These are phyloP conservation scores for Ryuthela nishihirai DNA, from an alignment of 2,888 invertebrate species.

Conservation along the genomic window DNA sequence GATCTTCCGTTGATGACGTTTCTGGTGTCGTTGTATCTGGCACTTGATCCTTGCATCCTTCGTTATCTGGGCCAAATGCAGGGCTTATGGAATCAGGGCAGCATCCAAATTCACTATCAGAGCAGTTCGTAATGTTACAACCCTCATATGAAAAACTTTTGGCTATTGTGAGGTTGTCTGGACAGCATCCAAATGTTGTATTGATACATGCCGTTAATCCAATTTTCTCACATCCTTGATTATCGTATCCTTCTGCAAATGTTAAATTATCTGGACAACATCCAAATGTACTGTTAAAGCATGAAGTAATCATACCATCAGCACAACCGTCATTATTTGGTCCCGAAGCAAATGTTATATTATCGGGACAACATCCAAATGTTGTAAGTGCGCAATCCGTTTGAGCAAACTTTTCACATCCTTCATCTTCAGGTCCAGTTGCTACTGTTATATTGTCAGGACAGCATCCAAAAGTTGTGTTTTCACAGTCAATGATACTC, in stretches of 20 bases:
- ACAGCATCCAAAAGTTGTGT: constrained; percentile 46
- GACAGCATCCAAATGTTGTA: constrained; percentile 62
- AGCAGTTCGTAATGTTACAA: constrained; percentile 23
- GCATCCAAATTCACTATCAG: constrained; percentile 59
- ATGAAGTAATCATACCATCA: constrained; percentile 47
- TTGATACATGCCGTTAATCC: constrained; percentile 2
- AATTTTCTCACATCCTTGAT: constrained; percentile 30
- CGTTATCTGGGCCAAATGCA: constrained; percentile 48
- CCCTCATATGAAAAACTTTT: constrained; percentile 68
- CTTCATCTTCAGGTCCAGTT: constrained; percentile 52
- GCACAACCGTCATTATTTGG: constrained; percentile 50
- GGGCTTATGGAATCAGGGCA: constrained; percentile 77
- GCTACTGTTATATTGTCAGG: constrained; percentile 56
- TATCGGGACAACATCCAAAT: constrained; percentile 70
- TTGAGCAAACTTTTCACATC: constrained; percentile 41
- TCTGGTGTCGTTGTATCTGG: background rate
- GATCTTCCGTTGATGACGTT: background rate
- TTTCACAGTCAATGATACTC: constrained; percentile 12
- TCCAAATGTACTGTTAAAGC: constrained; percentile 61
- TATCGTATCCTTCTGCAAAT: constrained; percentile 22
- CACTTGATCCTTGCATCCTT: constrained; percentile 60
- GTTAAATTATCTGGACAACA: constrained; percentile 56
- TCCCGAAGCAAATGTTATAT: constrained; percentile 78
- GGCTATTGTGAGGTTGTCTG: constrained; percentile 62
- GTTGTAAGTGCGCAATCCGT: constrained; percentile 1